A percentile compares a stretch with the other conserved stretches of the same genome.
Evolutionary conservation across 1,140 invertebrate genomes (phyloP).

Genomic region (Orussus abietinus): DNA sequence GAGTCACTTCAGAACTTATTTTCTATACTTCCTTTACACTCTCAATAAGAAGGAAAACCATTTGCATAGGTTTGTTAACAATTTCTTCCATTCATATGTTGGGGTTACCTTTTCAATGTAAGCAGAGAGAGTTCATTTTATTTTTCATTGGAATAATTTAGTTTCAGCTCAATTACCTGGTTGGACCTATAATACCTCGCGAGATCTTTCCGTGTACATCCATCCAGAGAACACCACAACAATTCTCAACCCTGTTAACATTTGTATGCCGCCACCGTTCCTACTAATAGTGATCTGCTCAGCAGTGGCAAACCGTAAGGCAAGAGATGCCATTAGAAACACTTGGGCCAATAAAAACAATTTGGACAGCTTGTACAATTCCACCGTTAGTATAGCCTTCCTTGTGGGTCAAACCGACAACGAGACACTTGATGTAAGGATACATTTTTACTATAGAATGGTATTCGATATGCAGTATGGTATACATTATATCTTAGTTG

Average conservation of each 20-base stretch:
- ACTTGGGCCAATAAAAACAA: slow-evolving; percentile 73
- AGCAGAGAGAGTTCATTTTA: too few species aligned
- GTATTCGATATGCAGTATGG: too few species aligned
- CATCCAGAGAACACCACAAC: slow-evolving; percentile 66
- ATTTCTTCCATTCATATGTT: too few species aligned
- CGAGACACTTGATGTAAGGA: slow-evolving; percentile 55
- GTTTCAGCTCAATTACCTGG: slow-evolving; percentile 61
- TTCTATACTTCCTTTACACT: too few species aligned
- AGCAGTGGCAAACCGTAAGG: slow-evolving; percentile 63
- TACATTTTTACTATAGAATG: too few species aligned
- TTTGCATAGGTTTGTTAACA: too few species aligned
- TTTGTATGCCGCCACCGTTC: slow-evolving; percentile 58
- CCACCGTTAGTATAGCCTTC: slow-evolving; percentile 54
- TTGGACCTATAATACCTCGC: slow-evolving; percentile 69
- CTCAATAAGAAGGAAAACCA: too few species aligned
- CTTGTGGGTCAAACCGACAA: slow-evolving; percentile 58
- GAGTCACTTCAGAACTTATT: too few species aligned
- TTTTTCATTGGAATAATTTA: too few species aligned
- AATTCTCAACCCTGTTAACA: slow-evolving; percentile 59
- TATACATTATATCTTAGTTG: too few species aligned
- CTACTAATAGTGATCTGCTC: slow-evolving; percentile 74
- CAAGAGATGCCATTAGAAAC: slow-evolving; percentile 68
- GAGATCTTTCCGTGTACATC: slow-evolving; percentile 68
- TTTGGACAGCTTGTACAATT: slow-evolving; percentile 48
- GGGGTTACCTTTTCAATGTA: neutral